Evolutionary conservation across 2,113 vertebrate species (phyloP), one percentile per base, ranked within the genome.

Genomic region (Salminus brasiliensis): DNA sequence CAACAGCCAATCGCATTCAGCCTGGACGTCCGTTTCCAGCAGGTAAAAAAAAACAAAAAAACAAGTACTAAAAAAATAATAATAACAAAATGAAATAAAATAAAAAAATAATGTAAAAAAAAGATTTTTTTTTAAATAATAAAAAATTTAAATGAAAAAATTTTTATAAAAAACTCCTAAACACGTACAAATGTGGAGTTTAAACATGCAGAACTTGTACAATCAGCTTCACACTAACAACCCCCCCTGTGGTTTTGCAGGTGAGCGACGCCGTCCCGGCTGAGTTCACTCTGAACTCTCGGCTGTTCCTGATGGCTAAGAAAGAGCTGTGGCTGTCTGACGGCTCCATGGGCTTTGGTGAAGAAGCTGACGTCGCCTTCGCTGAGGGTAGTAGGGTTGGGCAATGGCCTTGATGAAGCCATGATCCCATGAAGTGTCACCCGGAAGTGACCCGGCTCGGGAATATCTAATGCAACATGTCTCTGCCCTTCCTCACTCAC

Each of bases 21-120:
- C 67, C 88, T 94, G 83, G 93, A 94, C 86, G 95, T 96, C 83
- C 93, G 93, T 82, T 96, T 97, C 90, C 93, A 96, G 83, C 94
- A 96, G 94, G 95, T 95, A 57, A 29, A 73, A n/a, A n/a, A n/a
- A n/a, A n/a, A n/a, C n/a, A n/a, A n/a, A n/a, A n/a, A n/a, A n/a
- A n/a, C n/a, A n/a, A n/a, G n/a, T n/a, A n/a, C n/a, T n/a, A n/a
- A n/a, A n/a, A n/a, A n/a, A n/a, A n/a, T n/a, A n/a, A n/a, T n/a
- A n/a, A n/a, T n/a, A n/a, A n/a, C n/a, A n/a, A n/a, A n/a, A n/a
- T n/a, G n/a, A n/a, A n/a, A n/a, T n/a, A n/a, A n/a, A n/a, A n/a
- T n/a, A n/a, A n/a, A n/a, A n/a, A n/a, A n/a, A n/a, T n/a, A n/a
- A n/a, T n/a, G n/a, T n/a, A n/a, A n/a, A n/a, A n/a, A n/a, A n/a